A percentile compares a stretch with the other conserved stretches of the same genome.
These are phyloP conservation scores for Bradypodion pumilum DNA, from an alignment of 2,797 vertebrate genomes.

Conservation along the genomic window DNA sequence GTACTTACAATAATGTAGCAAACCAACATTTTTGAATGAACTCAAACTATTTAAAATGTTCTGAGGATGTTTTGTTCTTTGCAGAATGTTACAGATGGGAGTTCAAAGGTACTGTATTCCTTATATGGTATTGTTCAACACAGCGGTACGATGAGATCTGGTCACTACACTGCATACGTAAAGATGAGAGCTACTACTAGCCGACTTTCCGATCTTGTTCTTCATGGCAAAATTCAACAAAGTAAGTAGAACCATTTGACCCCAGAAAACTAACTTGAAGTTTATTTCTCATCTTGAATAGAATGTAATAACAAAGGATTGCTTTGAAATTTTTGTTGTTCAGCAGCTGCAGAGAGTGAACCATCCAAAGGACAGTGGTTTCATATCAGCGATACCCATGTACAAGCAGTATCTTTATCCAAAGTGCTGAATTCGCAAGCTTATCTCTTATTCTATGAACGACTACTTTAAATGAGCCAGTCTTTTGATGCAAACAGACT, in stretches of 20 bases:
- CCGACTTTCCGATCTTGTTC: conserved; percentile 70
- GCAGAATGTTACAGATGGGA: conserved; percentile 83
- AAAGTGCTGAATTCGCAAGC: conserved; percentile 92
- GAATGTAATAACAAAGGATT: background rate
- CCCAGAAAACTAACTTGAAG: background rate
- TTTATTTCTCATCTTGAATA: background rate
- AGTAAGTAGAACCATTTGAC: conserved; percentile 66
- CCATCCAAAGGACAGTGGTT: conserved; percentile 89
- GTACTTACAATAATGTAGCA: too few relatives aligned
- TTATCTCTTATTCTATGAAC: conserved; percentile 98
- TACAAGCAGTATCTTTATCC: conserved; percentile 84
- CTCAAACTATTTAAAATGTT: background rate
- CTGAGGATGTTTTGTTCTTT: conserved; percentile 15
- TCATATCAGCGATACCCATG: conserved; percentile 90
- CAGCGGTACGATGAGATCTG: conserved; percentile 95
- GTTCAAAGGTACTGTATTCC: conserved; percentile 84
- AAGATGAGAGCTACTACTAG: conserved; percentile 79
- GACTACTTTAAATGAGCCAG: conserved; percentile 72
- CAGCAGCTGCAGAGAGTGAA: conserved; percentile 70
- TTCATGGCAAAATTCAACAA: conserved; percentile 71
- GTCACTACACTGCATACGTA: conserved; percentile 95
- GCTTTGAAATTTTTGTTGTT: conserved; percentile 25
- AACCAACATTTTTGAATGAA: background rate
- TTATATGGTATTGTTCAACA: conserved; percentile 96
- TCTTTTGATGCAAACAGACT: background rate